These are phyloP conservation scores for Clivina fossor DNA, from an alignment of 2,888 invertebrate genomes.

Conservation along the genomic window DNA sequence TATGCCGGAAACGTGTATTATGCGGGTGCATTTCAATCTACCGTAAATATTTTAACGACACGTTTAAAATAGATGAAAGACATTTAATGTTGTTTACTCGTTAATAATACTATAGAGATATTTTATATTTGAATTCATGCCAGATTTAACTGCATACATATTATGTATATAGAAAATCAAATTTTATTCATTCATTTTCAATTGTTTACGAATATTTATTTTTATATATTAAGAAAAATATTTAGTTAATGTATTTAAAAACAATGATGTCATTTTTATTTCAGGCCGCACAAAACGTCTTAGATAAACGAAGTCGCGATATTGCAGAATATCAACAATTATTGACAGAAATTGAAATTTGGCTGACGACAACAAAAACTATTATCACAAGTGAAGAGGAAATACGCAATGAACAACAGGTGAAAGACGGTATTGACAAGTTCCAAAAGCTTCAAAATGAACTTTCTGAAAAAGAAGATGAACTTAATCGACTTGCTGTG, in stretches of 20 bases:
- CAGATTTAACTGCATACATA: constrained; percentile 13
- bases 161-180: background rate
- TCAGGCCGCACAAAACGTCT: constrained; percentile 58
- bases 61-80: constrained; percentile 28
- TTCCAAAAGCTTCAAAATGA: constrained; percentile 49
- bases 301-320: constrained; percentile 58
- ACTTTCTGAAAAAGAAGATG: constrained; percentile 54
- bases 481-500: constrained; percentile 54
- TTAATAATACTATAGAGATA: background rate
- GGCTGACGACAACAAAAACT: constrained; percentile 55
- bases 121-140: constrained; percentile 16
- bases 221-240: constrained; percentile 12
- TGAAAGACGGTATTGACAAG: constrained; percentile 46
- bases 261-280: constrained; percentile 40
- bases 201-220: constrained; percentile 9
- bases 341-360: constrained; percentile 58
- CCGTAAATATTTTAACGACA: constrained; percentile 44
- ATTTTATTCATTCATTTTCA: background rate
- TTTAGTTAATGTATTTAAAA: constrained; percentile 8
- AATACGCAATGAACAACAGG: constrained; percentile 44
- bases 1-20: too few species aligned
- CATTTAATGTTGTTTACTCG: constrained; percentile 18
- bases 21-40: too few species aligned
- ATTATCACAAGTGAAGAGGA: constrained; percentile 45
- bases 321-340: constrained; percentile 58